Evolutionary conservation across 2,888 invertebrate genomes (phyloP).

Genomic region (Nebria brevicollis): DNA sequence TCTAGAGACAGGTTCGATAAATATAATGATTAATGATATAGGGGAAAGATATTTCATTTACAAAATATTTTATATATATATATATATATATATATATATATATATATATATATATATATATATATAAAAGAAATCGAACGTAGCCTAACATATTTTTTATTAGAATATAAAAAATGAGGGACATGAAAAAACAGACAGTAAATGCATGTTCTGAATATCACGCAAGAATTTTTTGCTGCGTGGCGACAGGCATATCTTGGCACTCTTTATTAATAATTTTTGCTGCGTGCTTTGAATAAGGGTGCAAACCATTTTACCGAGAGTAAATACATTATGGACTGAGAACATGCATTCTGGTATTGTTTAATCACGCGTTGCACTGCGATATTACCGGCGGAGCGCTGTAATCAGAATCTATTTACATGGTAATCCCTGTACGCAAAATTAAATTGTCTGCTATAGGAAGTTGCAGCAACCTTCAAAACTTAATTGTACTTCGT

Average conservation of each 20-base stretch:
- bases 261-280: conserved; percentile 4
- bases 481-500: background rate
- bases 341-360: background rate
- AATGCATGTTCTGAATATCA: conserved; percentile 6
- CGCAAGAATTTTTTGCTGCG: background rate
- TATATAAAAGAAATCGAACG: background rate
- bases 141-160: background rate
- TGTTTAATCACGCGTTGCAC: conserved; percentile 17
- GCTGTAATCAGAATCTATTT: conserved; percentile 13
- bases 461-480: background rate
- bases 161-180: background rate
- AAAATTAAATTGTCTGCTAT: background rate
- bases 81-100: background rate
- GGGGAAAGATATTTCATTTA: background rate
- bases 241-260: conserved; percentile 7
- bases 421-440: background rate
- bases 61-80: conserved; percentile 12
- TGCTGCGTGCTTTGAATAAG: background rate
- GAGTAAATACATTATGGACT: conserved; percentile 12
- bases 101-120: background rate
- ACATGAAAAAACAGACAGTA: background rate
- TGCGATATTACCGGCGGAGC: conserved; percentile 9
- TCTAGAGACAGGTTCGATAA: background rate
- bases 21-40: conserved; percentile 4
- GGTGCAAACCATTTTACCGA: background rate